These are phyloP conservation scores for Caprella mutica DNA, from an alignment of 2,888 invertebrate genomes.

Conservation along the genomic window DNA sequence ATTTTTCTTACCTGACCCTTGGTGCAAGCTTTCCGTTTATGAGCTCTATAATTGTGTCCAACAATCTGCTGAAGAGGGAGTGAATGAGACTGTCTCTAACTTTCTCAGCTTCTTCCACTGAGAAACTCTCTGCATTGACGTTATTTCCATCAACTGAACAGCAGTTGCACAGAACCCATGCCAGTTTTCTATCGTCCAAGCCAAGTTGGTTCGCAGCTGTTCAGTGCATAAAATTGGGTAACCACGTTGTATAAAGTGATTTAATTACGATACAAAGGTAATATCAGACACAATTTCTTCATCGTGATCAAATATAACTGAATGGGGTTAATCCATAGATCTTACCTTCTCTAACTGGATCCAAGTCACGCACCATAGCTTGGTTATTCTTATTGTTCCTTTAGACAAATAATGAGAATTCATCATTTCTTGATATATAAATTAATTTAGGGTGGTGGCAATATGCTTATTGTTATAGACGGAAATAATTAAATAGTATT, in stretches of 20 bases:
- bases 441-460: no score
- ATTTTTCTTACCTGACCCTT: no score
- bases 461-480: no score
- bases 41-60: slow-evolving; percentile 77
- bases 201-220: slow-evolving; percentile 60
- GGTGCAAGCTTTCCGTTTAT: slow-evolving; percentile 73
- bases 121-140: slow-evolving; percentile 47
- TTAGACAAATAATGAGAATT: no score
- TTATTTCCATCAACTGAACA: no score
- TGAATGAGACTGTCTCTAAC: slow-evolving; percentile 75
- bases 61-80: slow-evolving; percentile 67
- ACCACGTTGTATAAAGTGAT: no score
- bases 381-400: neutral
- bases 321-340: no score
- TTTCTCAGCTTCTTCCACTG: slow-evolving; percentile 66
- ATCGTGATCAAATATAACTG: no score
- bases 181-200: slow-evolving; percentile 67
- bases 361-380: slow-evolving; percentile 14
- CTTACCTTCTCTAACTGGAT: slow-evolving; percentile 21
- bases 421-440: no score
- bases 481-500: no score
- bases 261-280: no score
- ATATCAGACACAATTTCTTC: no score
- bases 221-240: slow-evolving; percentile 13
- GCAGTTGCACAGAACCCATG: slow-evolving; percentile 75